Evolutionary conservation across 2,888 invertebrate species (phyloP), one percentile per base, ranked within the genome.

Genomic region (Apotomis betuletana): DNA sequence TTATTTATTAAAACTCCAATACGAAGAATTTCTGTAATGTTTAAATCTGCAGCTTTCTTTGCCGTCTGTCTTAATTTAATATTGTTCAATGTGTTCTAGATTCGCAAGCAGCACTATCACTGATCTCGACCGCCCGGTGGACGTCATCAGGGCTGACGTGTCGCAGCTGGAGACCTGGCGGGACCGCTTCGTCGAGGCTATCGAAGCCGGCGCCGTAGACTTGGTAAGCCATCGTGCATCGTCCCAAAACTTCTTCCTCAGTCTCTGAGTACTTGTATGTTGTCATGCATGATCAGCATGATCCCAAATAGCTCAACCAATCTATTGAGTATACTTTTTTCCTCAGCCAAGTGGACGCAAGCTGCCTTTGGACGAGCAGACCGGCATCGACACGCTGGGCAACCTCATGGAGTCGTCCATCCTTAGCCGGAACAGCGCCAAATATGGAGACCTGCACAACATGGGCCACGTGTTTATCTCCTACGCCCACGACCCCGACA

Each of bases 381-480:
- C 91, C 0, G 97, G 97, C 12, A 97, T 97, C 77, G 96, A 98
- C 80, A 89, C 95, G 8, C 91, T 98, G 27, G 97, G 97, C 9
- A 96, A 97, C 85, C 94, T 97, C 78, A 91, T 97, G 83, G 97
- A 97, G 87, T 94, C 97, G 0, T 95, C 95, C 46, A 94, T 95
- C 75, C 83, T 97, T 58, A 96, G 96, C 60, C 94, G 95, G 5
- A 97, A 97, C 89, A 90, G 94, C 3, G 89, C 90, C 51, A 93
- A 96, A 81, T 97, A 97, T 83, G 97, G 97, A 0, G 96, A 97
- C 86, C 81, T 97, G 54, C 97, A 98, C 89, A 97, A 97, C 88
- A 94, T 96, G 90, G 97, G 97, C 0, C 97, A 97, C 82, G 95
- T 96, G 4, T 94, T 96, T 82, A 94, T 97, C 74, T 95, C 96